Evolutionary conservation across 2,888 invertebrate species (phyloP).

Genomic region (Ectemnius lituratus): DNA sequence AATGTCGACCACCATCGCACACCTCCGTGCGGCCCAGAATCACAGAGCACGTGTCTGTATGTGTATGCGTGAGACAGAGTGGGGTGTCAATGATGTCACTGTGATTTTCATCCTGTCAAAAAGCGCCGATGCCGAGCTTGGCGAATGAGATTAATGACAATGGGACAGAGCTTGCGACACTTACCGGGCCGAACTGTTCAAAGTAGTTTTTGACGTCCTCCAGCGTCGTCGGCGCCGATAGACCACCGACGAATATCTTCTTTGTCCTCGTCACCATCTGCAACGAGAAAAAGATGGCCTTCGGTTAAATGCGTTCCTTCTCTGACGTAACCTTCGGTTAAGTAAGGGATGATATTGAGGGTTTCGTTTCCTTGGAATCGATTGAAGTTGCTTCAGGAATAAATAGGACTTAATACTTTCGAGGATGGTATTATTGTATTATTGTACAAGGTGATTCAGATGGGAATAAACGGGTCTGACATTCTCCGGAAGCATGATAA

Average conservation of each 20-base stretch:
- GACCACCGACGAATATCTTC: conserved; percentile 99
- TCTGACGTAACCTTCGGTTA: too few species aligned
- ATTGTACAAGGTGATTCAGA: too few species aligned
- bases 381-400: too few species aligned
- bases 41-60: too few species aligned
- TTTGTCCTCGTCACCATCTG: conserved; percentile 99
- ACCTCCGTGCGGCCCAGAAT: not conserved
- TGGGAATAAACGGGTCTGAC: too few species aligned
- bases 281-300: conserved; percentile 74
- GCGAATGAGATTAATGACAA: not conserved
- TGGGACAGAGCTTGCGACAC: conserved; percentile 73
- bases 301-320: too few species aligned
- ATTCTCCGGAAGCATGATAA: too few species aligned
- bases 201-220: conserved; percentile 99
- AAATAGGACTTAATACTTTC: too few species aligned
- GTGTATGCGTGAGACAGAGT: conserved; percentile 2
- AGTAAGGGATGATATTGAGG: too few species aligned
- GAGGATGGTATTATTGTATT: too few species aligned
- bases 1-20: conserved; percentile 18
- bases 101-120: not conserved
- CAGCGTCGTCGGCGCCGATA: conserved; percentile 99
- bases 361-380: too few species aligned
- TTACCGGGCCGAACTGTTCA: conserved; percentile 99
- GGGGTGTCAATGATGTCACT: conserved; percentile 33
- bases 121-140: not conserved